These are phyloP conservation scores for Crocodylus rhombifer DNA, from an alignment of 2,797 vertebrate genomes.

Conservation along the genomic window DNA sequence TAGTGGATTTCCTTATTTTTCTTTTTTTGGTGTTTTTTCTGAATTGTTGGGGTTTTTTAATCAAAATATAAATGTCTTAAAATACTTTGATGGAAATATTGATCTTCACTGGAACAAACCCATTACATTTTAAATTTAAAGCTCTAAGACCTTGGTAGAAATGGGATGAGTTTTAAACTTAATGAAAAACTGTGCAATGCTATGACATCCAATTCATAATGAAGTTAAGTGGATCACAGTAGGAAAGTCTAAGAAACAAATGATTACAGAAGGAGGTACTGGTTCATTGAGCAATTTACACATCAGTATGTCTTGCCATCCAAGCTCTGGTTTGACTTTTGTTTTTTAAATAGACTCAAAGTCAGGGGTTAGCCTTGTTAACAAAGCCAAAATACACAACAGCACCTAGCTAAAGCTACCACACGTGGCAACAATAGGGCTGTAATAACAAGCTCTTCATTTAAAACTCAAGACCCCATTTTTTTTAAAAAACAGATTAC, in stretches of 20 bases:
- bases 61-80: background rate
- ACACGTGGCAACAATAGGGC: background rate
- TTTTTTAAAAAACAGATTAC: conserved; percentile 43
- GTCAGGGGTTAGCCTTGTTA: background rate
- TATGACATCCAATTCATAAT: background rate
- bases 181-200: background rate
- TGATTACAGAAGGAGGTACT: background rate
- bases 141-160: background rate
- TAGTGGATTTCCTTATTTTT: background rate
- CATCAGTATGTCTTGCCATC: background rate
- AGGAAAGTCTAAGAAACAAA: background rate
- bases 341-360: background rate
- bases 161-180: background rate
- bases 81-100: background rate
- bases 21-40: background rate
- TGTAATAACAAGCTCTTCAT: conserved; percentile 39
- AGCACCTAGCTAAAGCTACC: conserved; percentile 6
- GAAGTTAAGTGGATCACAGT: background rate
- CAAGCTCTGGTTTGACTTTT: background rate
- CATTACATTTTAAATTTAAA: background rate
- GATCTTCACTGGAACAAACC: background rate
- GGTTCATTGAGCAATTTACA: background rate
- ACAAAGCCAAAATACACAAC: conserved; percentile 9
- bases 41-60: background rate
- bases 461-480: background rate